Evolutionary conservation across 2,888 invertebrate genomes (phyloP).

Genomic region (Leptarthrus brevirostris): DNA sequence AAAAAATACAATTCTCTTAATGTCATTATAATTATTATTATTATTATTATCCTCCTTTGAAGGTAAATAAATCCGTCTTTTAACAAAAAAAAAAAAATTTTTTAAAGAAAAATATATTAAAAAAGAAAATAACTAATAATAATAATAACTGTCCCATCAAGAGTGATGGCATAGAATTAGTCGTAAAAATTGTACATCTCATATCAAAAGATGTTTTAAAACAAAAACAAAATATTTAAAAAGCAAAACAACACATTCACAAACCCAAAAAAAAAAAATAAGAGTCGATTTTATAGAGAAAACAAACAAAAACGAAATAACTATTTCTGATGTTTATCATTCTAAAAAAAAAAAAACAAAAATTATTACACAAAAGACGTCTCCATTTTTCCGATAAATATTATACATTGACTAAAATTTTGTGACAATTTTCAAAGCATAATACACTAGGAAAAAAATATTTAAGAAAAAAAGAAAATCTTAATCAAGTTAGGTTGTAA

Average conservation of each 20-base stretch:
- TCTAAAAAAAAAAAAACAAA: background rate
- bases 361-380: background rate
- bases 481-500: too few species aligned
- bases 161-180: too few species aligned
- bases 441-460: too few species aligned
- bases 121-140: too few species aligned
- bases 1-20: too few species aligned
- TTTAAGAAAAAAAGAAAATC: background rate
- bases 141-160: too few species aligned
- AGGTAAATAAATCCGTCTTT: slow-evolving; percentile 47
- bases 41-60: slow-evolving; percentile 34
- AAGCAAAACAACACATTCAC: background rate
- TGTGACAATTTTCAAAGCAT: too few species aligned
- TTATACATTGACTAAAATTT: background rate
- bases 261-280: background rate
- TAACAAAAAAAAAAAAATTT: slow-evolving; percentile 17
- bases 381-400: background rate
- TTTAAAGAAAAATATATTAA: slow-evolving; percentile 21
- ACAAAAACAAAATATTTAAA: slow-evolving; percentile 6
- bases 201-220: slow-evolving; percentile 43
- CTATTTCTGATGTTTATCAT: slow-evolving; percentile 15
- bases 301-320: background rate
- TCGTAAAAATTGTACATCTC: too few species aligned
- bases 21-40: too few species aligned
- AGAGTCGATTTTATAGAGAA: slow-evolving; percentile 8